phyloP scores from a whole-genome alignment of 2,888 invertebrate genomes.

The Thymelicus lineola region DNA sequence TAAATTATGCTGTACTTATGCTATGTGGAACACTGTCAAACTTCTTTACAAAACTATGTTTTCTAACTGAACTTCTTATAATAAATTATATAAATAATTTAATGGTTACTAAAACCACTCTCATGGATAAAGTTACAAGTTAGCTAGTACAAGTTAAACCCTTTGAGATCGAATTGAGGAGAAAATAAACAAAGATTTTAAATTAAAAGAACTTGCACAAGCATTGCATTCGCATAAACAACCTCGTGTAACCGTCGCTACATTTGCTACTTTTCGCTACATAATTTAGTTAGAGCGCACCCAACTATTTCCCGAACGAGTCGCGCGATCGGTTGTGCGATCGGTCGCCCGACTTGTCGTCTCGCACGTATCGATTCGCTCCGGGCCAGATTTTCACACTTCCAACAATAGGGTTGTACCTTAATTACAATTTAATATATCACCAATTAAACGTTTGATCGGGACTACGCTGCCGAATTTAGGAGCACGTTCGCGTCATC shows the following conservation, averaged over 20 bases:
- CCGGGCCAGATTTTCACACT: slow-evolving; percentile 66
- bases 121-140: not conserved
- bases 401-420: slow-evolving; percentile 69
- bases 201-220: slow-evolving; percentile 26
- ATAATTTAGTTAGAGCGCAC: slow-evolving; percentile 33
- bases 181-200: slow-evolving; percentile 17
- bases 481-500: slow-evolving; percentile 46
- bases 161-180: slow-evolving; percentile 2
- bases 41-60: no score
- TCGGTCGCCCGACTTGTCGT: slow-evolving; percentile 53
- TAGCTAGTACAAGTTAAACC: not conserved
- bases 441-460: slow-evolving; percentile 79
- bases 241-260: slow-evolving; percentile 24
- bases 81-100: not conserved
- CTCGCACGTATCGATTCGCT: slow-evolving; percentile 48
- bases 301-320: slow-evolving; percentile 8
- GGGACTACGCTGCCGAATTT: slow-evolving; percentile 63
- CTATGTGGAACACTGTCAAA: no score
- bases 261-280: slow-evolving; percentile 34
- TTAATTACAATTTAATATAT: slow-evolving; percentile 84
- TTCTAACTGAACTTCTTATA: no score
- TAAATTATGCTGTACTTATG: not conserved
- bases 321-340: slow-evolving; percentile 46
- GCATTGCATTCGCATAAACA: slow-evolving; percentile 32
- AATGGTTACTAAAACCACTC: not conserved